These are phyloP conservation scores for Cephus runcator DNA, from an alignment of 2,888 invertebrate species.

Conservation along the genomic window DNA sequence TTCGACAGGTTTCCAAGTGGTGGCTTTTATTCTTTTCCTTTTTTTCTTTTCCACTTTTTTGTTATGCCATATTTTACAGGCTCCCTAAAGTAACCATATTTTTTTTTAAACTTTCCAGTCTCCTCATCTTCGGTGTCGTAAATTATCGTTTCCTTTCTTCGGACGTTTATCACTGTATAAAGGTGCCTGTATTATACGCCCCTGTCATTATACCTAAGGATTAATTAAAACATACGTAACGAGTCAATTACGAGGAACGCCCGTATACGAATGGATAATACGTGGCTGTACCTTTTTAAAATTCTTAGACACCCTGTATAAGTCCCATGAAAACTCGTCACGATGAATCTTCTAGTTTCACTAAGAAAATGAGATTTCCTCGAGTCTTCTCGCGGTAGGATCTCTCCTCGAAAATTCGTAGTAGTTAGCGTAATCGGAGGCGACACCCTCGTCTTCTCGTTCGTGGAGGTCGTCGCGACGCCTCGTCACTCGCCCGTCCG, in stretches of 20 bases:
- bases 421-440: constrained; percentile 52
- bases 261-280: neutral
- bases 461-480: constrained; percentile 47
- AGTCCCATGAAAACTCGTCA: neutral
- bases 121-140: neutral
- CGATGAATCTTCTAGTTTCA: neutral
- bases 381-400: neutral
- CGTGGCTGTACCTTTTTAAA: neutral
- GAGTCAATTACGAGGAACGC: neutral
- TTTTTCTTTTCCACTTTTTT: neutral
- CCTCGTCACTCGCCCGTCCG: constrained; percentile 59
- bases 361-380: neutral
- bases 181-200: neutral
- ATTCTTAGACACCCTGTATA: neutral
- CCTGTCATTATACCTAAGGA: neutral
- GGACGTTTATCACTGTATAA: neutral
- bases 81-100: neutral
- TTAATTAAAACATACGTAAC: neutral
- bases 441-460: constrained; percentile 47
- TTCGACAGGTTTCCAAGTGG: neutral
- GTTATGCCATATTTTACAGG: neutral
- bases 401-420: constrained; percentile 36
- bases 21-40: neutral
- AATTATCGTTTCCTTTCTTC: neutral
- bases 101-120: neutral